Conservation (phyloP, 1,140 invertebrate genomes). For the Macrocentrus cingulum region DNA sequence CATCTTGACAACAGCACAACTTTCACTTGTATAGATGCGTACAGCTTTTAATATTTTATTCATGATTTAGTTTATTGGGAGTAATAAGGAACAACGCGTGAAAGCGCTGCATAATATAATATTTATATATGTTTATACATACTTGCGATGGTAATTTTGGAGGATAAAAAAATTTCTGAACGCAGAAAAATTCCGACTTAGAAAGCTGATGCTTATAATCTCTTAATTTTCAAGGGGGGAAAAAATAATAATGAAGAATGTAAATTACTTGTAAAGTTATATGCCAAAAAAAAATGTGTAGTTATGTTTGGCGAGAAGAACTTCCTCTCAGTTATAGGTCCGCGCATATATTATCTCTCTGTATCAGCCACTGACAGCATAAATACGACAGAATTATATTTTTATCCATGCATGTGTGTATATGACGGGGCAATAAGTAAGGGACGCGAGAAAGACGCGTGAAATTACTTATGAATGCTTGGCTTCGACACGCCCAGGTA, state of each 20-base stretch:
- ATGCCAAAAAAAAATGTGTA: too few species aligned
- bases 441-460: conserved; percentile 1
- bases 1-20: too few species aligned
- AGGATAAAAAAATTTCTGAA: background rate
- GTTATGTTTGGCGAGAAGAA: too few species aligned
- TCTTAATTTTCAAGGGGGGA: background rate
- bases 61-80: too few species aligned
- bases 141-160: too few species aligned
- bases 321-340: too few species aligned
- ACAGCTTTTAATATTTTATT: too few species aligned
- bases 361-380: background rate
- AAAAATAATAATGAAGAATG: background rate
- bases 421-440: background rate
- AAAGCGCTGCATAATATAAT: too few species aligned
- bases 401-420: background rate
- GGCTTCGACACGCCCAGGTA: conserved; percentile 9
- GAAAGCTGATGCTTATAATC: conserved; percentile 4
- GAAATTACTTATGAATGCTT: conserved; percentile 21
- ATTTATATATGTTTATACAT: too few species aligned
- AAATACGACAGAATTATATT: background rate
- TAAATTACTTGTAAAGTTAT: background rate
- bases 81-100: too few species aligned
- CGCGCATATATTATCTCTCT: too few species aligned
- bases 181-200: background rate
- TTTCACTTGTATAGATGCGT: too few species aligned